Evolutionary conservation across 2,113 vertebrate genomes (phyloP).

Genomic region (Tapirus terrestris): DNA sequence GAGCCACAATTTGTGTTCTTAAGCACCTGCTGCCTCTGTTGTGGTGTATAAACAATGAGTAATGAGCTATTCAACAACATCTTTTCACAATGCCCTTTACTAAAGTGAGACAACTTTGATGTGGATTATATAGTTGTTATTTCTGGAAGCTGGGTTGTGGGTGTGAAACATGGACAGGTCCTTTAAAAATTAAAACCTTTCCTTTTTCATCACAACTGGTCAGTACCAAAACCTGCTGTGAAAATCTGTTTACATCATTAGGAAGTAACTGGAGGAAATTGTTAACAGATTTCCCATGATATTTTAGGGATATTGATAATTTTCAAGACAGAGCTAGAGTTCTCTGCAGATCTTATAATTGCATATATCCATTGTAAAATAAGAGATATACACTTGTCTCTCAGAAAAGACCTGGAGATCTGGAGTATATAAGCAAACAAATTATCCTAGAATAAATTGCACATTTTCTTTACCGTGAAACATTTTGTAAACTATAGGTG

Average conservation of each 20-base stretch:
- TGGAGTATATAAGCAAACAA: background rate
- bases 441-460: conserved; percentile 6
- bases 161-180: background rate
- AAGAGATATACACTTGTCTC: background rate
- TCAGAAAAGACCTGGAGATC: conserved; percentile 3
- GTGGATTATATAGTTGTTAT: background rate
- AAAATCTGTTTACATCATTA: conserved; percentile 7
- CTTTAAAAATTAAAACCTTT: conserved; percentile 14
- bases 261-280: conserved; percentile 19
- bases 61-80: background rate
- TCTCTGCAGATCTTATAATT: conserved; percentile 33
- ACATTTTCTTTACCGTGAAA: conserved; percentile 46
- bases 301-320: background rate
- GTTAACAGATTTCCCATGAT: background rate
- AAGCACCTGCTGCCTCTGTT: background rate
- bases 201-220: background rate
- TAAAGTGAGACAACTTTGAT: background rate
- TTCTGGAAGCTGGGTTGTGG: background rate
- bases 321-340: conserved; percentile 1
- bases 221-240: background rate
- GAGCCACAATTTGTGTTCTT: background rate
- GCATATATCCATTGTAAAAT: background rate
- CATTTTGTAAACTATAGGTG: conserved; percentile 12
- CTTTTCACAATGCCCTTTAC: background rate
- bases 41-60: background rate